Evolutionary conservation across 2,797 vertebrate species (phyloP), one percentile per base, ranked within the genome.

Genomic region (Phrynocephalus vlangalii): DNA sequence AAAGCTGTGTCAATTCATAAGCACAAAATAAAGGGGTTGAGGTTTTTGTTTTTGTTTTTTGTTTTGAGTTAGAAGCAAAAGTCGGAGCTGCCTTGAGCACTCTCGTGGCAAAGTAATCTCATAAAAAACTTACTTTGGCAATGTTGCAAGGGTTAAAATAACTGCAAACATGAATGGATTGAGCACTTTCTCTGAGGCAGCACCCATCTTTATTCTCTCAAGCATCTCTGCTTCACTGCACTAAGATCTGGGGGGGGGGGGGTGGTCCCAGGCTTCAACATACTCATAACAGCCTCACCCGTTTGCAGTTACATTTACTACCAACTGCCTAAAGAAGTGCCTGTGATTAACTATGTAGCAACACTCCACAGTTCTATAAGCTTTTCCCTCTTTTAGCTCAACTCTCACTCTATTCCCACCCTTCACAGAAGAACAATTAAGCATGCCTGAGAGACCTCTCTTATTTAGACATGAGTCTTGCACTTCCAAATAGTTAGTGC

Each of bases 1-100:
- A 93, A 92, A 87, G 88, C 73, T 93, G 90, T 94, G 89, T 94
- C 90, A 90, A 92, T 94, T 94, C 94, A 92, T 80, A 90, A 91
- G 85, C 81, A 93, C 87, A 93, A 95, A 94, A 94, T 90, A 91
- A 56, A 82, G 89, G 73, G 83, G 9, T 48, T 8, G 38, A 30
- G 33, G 30, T 22, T 22, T 48, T 76, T 26, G 6, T 5, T 3
- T 52, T 18, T n/a, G 44, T 80, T 3, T n/a, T 52, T 18, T n/a
- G 44, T 80, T 86, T 18, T 87, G 88, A 72, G 70, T 20, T 44
- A 79, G 11, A 84, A 30, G 79, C n/a, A 48, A 93, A 92, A 93
- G 11, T 71, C 88, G 82, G 90, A 88, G 73, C 76, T 91, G 79
- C 68, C 85, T 66, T 77, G 76, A 79, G 56, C 88, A 48, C 18